These are phyloP conservation scores for Drosophila pruinosa DNA, from an alignment of 1,140 invertebrate genomes.

Conservation along the genomic window DNA sequence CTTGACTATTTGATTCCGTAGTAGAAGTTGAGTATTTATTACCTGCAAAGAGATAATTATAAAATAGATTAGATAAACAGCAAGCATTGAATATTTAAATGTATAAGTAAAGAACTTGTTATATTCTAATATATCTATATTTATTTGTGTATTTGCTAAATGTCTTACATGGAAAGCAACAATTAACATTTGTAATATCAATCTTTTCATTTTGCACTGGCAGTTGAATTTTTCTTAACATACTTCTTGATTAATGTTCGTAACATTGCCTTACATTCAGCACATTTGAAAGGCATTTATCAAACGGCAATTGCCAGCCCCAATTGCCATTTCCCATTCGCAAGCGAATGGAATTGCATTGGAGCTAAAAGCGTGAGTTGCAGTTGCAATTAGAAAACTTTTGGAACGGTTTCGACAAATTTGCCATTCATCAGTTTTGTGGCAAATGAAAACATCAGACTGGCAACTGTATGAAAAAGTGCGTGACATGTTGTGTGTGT, in stretches of 20 bases:
- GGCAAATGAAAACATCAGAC: slow-evolving; percentile 61
- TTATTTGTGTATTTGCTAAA: too few species aligned
- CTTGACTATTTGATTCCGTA: too few species aligned
- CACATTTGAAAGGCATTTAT: slow-evolving; percentile 9
- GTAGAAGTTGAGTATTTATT: not conserved
- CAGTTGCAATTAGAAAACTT: slow-evolving; percentile 36
- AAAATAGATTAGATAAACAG: not conserved
- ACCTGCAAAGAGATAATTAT: not conserved
- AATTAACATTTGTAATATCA: not conserved
- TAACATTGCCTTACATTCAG: slow-evolving; percentile 3
- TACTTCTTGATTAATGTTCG: slow-evolving; percentile 5
- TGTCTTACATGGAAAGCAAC: not conserved
- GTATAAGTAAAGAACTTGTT: too few species aligned
- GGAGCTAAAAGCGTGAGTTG: slow-evolving; percentile 20
- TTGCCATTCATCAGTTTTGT: slow-evolving; percentile 57
- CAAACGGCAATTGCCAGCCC: not conserved
- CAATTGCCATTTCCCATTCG: slow-evolving; percentile 14
- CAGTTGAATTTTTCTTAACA: not conserved
- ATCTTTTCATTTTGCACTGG: not conserved
- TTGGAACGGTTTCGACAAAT: slow-evolving; percentile 35
- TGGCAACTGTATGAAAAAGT: slow-evolving; percentile 54
- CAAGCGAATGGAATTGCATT: slow-evolving; percentile 26
- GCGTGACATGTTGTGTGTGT: slow-evolving; percentile 53
- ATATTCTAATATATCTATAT: too few species aligned
- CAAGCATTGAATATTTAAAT: too few species aligned